These are phyloP conservation scores for Oligia latruncula DNA, from an alignment of 2,888 invertebrate genomes.

Conservation along the genomic window DNA sequence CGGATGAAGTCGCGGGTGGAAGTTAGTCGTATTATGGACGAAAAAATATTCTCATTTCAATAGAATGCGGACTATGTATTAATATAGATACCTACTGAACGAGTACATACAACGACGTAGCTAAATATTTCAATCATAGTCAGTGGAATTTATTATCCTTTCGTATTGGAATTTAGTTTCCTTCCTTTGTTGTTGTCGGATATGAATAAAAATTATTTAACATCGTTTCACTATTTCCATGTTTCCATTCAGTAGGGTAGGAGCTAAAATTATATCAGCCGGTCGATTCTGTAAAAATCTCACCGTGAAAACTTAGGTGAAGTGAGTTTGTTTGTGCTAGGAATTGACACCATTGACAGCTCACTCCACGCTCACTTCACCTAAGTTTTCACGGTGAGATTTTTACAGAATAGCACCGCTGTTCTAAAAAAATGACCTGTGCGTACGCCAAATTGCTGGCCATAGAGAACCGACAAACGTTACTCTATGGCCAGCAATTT, in stretches of 20 bases:
- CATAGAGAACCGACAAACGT: too few relatives aligned
- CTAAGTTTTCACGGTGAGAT: too few relatives aligned
- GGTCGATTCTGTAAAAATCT: too few relatives aligned
- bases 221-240: neutral
- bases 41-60: neutral
- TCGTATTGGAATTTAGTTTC: neutral
- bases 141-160: neutral
- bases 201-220: neutral
- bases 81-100: too few relatives aligned
- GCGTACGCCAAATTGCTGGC: neutral
- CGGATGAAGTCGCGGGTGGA: neutral
- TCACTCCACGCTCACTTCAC: too few relatives aligned
- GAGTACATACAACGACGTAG: neutral
- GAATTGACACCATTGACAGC: too few relatives aligned
- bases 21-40: neutral
- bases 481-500: constrained; percentile 26
- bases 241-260: neutral
- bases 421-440: constrained; percentile 2
- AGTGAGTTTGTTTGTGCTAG: too few relatives aligned
- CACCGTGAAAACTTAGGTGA: too few relatives aligned
- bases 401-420: too few relatives aligned
- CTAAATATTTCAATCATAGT: constrained; percentile 5
- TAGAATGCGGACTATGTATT: neutral
- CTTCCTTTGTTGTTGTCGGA: too few relatives aligned
- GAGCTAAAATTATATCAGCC: neutral